Base-by-base conservation (phyloP, 2,797 vertebrate species). In the Halcyon chelicuti region DNA sequence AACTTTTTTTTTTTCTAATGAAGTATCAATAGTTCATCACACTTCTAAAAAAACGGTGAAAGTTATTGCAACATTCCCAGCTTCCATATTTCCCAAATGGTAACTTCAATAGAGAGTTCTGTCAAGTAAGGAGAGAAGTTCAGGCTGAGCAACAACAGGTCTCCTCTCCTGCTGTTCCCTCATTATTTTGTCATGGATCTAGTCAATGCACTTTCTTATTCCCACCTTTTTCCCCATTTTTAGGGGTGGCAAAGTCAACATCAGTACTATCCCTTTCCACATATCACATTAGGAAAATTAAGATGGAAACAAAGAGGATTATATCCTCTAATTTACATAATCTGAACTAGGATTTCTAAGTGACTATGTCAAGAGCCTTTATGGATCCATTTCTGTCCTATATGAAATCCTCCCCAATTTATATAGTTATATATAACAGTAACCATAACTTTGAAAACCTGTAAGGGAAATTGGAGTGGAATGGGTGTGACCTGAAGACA, bases 351-450 rank as follows among this genome's bases (percentile, higher is more conserved):
- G 65, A 71, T 7, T 67, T 80, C 29, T 68, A 85, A 33, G 3
- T 25, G 39, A 14, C 46, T 42, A 18, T 42, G 12, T 58, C 33
- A 67, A 44, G 9, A 37, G 39, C 47, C 5, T 49, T 68, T 14
- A 29, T 40, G 13, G 7, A 72, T 44, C 13, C 25, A 31, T 49
- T 78, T 68, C 62, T 75, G 16, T 42, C 46, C 8, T 58, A 14
- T 0, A 0, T 19, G n/a, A 82, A 89, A 81, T n/a, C 16, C 1
- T 37, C 10, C 7, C 2, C 28, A 37, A 40, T 47, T 65, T 35
- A 40, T 31, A 52, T 7, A 81, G 49, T 25, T 68, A 10, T 39
- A 20, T 33, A 19, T 12, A 68, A 42, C 4, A 87, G 25, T 15
- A 78, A 65, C 4, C 5, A 13, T 33, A 82, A 60, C 9, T 79